A percentile compares a stretch with the other conserved stretches of the same genome.
These are phyloP conservation scores for Ceratosolen solmsi DNA, from an alignment of 1,140 invertebrate species.

Conservation along the genomic window DNA sequence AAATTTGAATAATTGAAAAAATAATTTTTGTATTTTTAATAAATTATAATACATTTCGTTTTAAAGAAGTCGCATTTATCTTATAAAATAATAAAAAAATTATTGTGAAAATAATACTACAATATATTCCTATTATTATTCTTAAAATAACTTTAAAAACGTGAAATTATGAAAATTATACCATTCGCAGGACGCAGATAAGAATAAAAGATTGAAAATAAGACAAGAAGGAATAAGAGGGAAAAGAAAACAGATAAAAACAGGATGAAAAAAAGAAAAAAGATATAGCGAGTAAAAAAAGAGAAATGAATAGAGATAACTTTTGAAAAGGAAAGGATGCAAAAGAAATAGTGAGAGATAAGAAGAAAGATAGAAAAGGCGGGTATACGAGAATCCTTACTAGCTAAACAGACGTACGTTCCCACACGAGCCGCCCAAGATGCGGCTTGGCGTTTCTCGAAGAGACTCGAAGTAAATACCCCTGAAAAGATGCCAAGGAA, in stretches of 20 bases:
- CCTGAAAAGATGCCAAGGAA: constrained; percentile 72
- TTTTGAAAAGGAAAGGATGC: constrained; percentile 47
- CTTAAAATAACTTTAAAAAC: too few species aligned
- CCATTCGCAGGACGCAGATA: too few species aligned
- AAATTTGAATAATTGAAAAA: too few species aligned
- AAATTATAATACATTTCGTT: too few species aligned
- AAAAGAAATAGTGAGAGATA: constrained; percentile 53
- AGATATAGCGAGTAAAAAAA: constrained; percentile 32
- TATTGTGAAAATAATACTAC: too few species aligned
- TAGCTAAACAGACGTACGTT: constrained; percentile 73
- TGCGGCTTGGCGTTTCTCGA: constrained; percentile 65
- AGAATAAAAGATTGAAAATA: not conserved
- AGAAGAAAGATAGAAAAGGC: constrained; percentile 53
- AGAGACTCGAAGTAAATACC: constrained; percentile 56
- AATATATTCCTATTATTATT: too few species aligned
- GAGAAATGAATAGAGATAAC: constrained; percentile 33
- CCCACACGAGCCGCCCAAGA: constrained; percentile 73
- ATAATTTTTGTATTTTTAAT: too few species aligned
- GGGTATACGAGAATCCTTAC: constrained; percentile 50
- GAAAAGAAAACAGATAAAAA: not conserved
- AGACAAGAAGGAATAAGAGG: constrained; percentile 30
- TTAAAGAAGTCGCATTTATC: too few species aligned
- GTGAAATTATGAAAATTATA: too few species aligned
- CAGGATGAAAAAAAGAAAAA: not conserved
- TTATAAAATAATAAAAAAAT: too few species aligned